Evolutionary conservation across 1,140 invertebrate species (phyloP).

Genomic region (Macrobrachium nipponense): DNA sequence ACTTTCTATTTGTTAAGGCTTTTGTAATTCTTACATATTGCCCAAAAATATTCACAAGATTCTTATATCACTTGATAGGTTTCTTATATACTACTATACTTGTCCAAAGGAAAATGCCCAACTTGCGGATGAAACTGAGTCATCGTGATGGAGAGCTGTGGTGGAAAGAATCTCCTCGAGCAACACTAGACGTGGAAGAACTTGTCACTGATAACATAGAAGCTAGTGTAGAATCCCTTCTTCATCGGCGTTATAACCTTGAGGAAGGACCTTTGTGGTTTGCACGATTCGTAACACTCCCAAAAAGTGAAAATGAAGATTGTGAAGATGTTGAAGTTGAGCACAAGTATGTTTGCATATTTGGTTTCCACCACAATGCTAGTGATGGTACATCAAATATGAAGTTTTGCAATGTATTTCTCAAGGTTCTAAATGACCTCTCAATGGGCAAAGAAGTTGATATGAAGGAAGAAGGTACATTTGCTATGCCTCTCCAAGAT

Average conservation of each 20-base stretch:
- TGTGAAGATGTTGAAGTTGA: conserved; percentile 21
- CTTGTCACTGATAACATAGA: conserved; percentile 39
- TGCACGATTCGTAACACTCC: conserved; percentile 41
- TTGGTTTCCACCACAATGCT: conserved; percentile 61
- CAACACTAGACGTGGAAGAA: conserved; percentile 49
- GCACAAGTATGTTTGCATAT: conserved; percentile 52
- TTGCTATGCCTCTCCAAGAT: conserved; percentile 52
- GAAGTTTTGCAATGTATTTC: conserved; percentile 59
- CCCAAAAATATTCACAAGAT: too few relatives aligned
- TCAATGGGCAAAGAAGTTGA: conserved; percentile 37
- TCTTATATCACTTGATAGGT: not conserved
- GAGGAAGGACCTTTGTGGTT: conserved; percentile 58
- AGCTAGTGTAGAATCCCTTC: conserved; percentile 39
- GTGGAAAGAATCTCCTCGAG: conserved; percentile 42
- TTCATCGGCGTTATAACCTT: conserved; percentile 38
- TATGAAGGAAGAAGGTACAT: conserved; percentile 46
- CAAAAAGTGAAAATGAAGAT: not conserved
- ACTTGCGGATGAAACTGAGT: conserved; percentile 44
- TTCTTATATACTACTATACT: not conserved
- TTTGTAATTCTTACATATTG: too few relatives aligned
- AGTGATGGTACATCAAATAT: conserved; percentile 62
- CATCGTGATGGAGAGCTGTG: conserved; percentile 28
- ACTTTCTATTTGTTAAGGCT: too few relatives aligned
- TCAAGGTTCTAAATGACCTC: conserved; percentile 51
- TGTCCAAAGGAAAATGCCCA: conserved; percentile 47